Conservation (phyloP, 2,797 vertebrate genomes). For the Aulostomus chinensis region DNA sequence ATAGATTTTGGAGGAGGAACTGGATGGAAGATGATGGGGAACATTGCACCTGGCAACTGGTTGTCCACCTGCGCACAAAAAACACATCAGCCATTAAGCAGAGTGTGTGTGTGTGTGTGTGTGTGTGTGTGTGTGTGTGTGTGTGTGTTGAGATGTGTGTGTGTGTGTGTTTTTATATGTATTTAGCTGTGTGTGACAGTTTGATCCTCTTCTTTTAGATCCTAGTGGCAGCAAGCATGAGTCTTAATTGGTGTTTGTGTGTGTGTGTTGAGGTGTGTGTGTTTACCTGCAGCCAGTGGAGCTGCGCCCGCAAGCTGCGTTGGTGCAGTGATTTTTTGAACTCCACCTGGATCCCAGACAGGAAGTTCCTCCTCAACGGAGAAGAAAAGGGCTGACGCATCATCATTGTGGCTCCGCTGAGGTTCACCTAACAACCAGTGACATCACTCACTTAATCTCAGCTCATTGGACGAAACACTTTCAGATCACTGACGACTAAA, state of each 20-base stretch:
- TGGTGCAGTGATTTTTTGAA: slow-evolving; percentile 94
- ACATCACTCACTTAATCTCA: slow-evolving; percentile 14
- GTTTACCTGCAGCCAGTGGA: slow-evolving; percentile 95
- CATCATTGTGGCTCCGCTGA: slow-evolving; percentile 83
- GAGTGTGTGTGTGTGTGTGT: background rate
- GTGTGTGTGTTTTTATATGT: too few relatives aligned
- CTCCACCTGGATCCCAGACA: slow-evolving; percentile 93
- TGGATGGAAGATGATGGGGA: slow-evolving; percentile 94
- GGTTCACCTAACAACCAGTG: slow-evolving; percentile 84
- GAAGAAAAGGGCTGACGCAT: slow-evolving; percentile 87
- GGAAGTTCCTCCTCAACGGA: slow-evolving; percentile 89
- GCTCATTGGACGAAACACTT: background rate
- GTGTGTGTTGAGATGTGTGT: background rate
- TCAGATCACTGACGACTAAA: background rate
- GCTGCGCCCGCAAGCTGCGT: slow-evolving; percentile 89
- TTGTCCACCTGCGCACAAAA: slow-evolving; percentile 87
- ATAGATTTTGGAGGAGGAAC: slow-evolving; percentile 95
- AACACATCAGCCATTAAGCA: background rate
- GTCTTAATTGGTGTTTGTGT: too few relatives aligned
- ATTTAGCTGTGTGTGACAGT: too few relatives aligned
- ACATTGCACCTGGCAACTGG: slow-evolving; percentile 92
- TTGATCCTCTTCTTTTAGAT: too few relatives aligned
- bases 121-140: background rate
- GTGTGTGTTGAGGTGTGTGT: background rate
- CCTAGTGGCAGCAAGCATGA: too few relatives aligned